Evolutionary conservation across 53 echinoderm and acorn worm genomes (phyloP), one percentile per base, ranked within the genome.

Genomic region (Hippasteria phrygiana): DNA sequence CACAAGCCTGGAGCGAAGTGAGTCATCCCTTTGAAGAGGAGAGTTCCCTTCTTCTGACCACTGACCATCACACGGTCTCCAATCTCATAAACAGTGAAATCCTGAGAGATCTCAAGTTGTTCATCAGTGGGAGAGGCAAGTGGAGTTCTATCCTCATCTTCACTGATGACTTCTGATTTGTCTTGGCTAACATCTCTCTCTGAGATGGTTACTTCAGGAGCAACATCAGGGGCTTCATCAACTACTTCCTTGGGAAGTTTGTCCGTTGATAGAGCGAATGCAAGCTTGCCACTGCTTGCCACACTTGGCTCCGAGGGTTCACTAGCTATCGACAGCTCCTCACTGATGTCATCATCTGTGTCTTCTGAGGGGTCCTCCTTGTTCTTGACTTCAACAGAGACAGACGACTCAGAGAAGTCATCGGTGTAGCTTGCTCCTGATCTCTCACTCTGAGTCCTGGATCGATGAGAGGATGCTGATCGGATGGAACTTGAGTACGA

Each of bases 301-400:
- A 93, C 59, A 24, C 92, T 94, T 46, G 71, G 74, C 41, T 95
- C 92, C 32, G 90, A 90, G 34, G 88, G 71, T 65, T 91, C 96
- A 83, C 92, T 92, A 4, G 43, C 53, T 13, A 88, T 59, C 17
- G 95, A 95, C 51, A 97, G 62, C 55, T 97, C 94, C 82, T 97
- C 98, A 66, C 98, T 97, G 88, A 97, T 95, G 72, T 97, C 98
- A 24, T 97, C 98, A 43, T 97, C 98, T 22, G 81, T 81, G 16
- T 93, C 95, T 73, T 94, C 94, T 26, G 94, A 94, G 46, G 82
- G 93, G 20, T 86, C 85, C 62, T 90, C 88, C 73, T 87, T 78
- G 50, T 69, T 69, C 46, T 76, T 74, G 4, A 86, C 11, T 29
- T 87, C 80, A 27, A 88, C 64, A 1, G 92, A 90, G 62, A 92